Evolutionary conservation across 2,797 vertebrate species (phyloP).

Genomic region (Pipistrellus kuhlii): DNA sequence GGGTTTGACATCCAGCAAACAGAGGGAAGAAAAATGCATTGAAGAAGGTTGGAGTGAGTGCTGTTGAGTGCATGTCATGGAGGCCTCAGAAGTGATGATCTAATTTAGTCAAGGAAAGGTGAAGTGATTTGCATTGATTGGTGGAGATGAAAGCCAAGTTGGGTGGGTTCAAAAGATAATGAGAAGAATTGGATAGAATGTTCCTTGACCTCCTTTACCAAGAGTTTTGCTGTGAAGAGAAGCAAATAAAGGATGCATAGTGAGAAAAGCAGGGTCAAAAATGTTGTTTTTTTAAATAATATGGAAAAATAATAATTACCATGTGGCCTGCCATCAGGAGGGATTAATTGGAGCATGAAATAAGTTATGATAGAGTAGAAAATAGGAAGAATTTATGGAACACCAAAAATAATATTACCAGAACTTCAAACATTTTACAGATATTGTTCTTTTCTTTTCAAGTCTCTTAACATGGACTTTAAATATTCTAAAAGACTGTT

Average conservation of each 20-base stretch:
- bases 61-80: accelerated
- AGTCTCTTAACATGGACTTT: background rate
- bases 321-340: background rate
- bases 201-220: background rate
- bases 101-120: background rate
- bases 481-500: background rate
- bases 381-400: background rate
- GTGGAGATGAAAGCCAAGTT: background rate
- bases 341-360: background rate
- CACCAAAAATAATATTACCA: background rate
- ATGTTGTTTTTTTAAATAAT: background rate
- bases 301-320: background rate
- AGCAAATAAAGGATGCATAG: background rate
- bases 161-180: background rate
- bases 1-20: background rate
- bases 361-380: background rate
- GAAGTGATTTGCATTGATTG: background rate
- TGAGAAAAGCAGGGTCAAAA: background rate
- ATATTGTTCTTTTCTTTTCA: background rate
- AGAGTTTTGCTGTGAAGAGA: background rate
- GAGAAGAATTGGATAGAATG: background rate
- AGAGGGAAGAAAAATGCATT: background rate
- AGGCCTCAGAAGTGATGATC: background rate
- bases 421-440: background rate
- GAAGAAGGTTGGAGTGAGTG: too few species aligned